Percentiles rank a stretch among this genome's conserved stretches.
Evolutionary conservation across 1,140 invertebrate species (phyloP).

Genomic region (Goniozus legneri): DNA sequence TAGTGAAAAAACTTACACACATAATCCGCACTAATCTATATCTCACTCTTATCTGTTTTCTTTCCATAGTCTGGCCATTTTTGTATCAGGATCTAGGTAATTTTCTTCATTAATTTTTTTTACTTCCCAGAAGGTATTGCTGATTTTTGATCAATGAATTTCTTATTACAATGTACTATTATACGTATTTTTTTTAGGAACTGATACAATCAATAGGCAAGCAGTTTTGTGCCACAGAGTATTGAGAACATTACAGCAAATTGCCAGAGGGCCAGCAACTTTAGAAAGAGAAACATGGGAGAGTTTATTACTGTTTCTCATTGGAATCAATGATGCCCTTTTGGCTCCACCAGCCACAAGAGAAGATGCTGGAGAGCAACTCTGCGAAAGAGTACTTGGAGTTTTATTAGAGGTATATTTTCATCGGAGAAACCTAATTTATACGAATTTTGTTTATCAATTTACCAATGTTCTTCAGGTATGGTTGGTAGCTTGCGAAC

Average conservation of each 20-base stretch:
- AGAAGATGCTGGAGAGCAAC: conserved; percentile 91
- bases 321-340: conserved; percentile 90
- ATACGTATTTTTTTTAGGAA: conserved; percentile 56
- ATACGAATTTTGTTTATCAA: conserved; percentile 1
- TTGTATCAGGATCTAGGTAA: conserved; percentile 84
- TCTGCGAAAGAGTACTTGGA: conserved; percentile 89
- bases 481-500: conserved; percentile 88
- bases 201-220: conserved; percentile 88
- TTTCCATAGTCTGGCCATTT: conserved; percentile 80
- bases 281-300: conserved; percentile 90
- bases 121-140: conserved; percentile 1
- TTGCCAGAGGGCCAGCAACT: conserved; percentile 75
- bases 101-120: conserved; percentile 10
- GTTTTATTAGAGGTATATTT: conserved; percentile 79
- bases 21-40: background rate
- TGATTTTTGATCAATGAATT: background rate
- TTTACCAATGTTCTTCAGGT: conserved; percentile 47
- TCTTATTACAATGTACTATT: conserved; percentile 1
- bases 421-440: conserved; percentile 9
- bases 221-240: conserved; percentile 94
- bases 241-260: conserved; percentile 80
- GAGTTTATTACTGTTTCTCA: conserved; percentile 80
- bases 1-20: conserved; percentile 8
- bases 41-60: conserved; percentile 33
- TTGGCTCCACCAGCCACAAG: conserved; percentile 87